Conservation (phyloP, 2,797 vertebrate species). For the Sciurus carolinensis region DNA sequence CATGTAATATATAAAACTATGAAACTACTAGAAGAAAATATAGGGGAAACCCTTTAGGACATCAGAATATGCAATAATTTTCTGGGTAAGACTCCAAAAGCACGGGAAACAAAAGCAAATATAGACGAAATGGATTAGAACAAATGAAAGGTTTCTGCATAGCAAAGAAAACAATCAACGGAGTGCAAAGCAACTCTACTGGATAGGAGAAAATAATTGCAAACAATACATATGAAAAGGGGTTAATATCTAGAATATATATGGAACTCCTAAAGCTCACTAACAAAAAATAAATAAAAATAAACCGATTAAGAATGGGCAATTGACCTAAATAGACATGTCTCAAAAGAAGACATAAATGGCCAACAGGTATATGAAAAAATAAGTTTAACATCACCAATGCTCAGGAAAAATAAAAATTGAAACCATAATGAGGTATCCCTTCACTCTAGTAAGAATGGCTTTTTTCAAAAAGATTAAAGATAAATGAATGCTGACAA, state of each 20-base stretch:
- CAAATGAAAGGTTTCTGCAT: not conserved
- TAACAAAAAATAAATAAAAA: not conserved
- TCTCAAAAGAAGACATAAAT: not conserved
- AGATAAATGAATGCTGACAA: not conserved
- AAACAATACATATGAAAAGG: too few relatives aligned
- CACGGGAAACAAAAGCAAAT: not conserved
- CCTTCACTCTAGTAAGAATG: too few relatives aligned
- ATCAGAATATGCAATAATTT: not conserved
- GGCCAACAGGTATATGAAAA: not conserved
- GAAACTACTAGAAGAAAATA: not conserved
- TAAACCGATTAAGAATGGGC: too few relatives aligned
- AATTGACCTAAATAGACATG: not conserved
- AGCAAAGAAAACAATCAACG: not conserved
- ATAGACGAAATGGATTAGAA: not conserved
- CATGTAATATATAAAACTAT: not conserved
- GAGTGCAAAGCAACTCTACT: not conserved
- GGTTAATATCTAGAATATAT: not conserved
- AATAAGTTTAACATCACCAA: too few relatives aligned
- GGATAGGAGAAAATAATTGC: not conserved
- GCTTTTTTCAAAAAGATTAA: not conserved
- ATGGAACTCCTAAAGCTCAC: not conserved
- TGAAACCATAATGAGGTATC: not conserved
- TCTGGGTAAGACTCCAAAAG: not conserved
- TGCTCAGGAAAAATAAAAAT: not conserved
- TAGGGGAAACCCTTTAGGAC: not conserved